These are phyloP conservation scores for Cynopterus brachyotis DNA, from an alignment of 2,113 vertebrate genomes.

Conservation along the genomic window DNA sequence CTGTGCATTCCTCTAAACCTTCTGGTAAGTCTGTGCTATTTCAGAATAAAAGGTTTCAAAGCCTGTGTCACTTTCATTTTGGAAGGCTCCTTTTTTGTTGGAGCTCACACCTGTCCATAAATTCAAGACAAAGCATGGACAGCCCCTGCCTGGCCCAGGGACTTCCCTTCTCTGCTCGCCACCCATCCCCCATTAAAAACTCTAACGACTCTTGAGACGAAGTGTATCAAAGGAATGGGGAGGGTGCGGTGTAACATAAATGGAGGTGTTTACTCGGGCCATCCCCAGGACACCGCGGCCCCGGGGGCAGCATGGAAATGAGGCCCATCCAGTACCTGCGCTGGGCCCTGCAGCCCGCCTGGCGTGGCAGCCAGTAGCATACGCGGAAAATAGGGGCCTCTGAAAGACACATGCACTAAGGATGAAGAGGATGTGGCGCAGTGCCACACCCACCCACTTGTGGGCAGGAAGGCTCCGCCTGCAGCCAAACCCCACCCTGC, in stretches of 20 bases:
- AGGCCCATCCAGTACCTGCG: not conserved
- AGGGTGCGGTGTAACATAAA: not conserved
- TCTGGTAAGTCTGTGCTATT: not conserved
- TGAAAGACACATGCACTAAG: not conserved
- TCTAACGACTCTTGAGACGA: not conserved
- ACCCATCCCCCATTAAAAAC: not conserved
- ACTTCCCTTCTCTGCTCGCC: not conserved
- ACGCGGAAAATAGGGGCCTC: not conserved
- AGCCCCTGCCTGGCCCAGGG: not conserved
- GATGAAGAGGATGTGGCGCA: not conserved
- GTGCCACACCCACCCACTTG: rapidly evolving
- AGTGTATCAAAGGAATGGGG: not conserved
- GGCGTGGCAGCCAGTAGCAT: not conserved
- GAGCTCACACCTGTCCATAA: not conserved
- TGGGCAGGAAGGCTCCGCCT: not conserved
- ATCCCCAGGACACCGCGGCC: not conserved
- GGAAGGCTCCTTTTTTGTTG: not conserved
- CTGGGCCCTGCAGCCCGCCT: not conserved
- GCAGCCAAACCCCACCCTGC: not conserved
- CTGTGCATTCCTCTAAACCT: not conserved
- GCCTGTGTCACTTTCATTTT: not conserved
- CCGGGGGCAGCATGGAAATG: not conserved
- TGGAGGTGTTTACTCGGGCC: not conserved
- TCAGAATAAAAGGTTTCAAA: not conserved
- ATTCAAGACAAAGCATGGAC: not conserved